A percentile compares a stretch with the other conserved stretches of the same genome.
These are phyloP conservation scores for Pelobates fuscus DNA, from an alignment of 2,113 vertebrate species.

Conservation along the genomic window DNA sequence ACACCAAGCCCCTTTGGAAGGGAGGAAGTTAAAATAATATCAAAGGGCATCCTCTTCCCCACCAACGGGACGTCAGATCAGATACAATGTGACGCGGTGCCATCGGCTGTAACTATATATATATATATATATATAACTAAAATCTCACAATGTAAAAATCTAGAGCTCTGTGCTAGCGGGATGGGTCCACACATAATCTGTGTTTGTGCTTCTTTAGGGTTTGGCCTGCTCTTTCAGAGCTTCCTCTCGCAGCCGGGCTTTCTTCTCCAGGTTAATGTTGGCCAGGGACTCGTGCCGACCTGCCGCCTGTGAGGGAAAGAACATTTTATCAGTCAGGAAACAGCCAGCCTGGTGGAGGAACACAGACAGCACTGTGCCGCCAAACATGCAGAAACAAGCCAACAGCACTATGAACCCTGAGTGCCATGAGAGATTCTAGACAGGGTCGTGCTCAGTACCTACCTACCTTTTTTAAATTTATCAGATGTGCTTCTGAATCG, in stretches of 20 bases:
- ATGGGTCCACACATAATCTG: background rate
- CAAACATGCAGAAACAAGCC: too few species aligned
- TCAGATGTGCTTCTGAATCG: too few species aligned
- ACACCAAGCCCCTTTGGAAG: background rate
- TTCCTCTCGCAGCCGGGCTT: slow-evolving; percentile 58
- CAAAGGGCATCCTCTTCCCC: background rate
- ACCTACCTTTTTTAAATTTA: too few species aligned
- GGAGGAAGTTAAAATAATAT: background rate
- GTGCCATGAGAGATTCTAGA: too few species aligned
- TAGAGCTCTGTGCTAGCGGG: background rate
- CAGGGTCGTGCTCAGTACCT: too few species aligned
- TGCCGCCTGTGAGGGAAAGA: slow-evolving; percentile 72
- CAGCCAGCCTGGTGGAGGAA: too few species aligned
- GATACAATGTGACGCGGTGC: background rate
- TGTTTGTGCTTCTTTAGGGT: background rate
- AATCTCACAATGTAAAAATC: background rate
- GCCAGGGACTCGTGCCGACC: slow-evolving; percentile 74
- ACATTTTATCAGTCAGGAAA: too few species aligned
- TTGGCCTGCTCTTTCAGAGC: background rate
- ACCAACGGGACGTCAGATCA: too few species aligned
- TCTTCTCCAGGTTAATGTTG: slow-evolving; percentile 77
- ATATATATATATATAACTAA: background rate
- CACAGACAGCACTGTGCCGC: too few species aligned
- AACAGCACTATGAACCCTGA: too few species aligned
- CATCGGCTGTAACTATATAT: background rate